Evolutionary conservation across 1,140 invertebrate species (phyloP), one percentile per base, ranked within the genome.

Genomic region (Whitmania pigra): DNA sequence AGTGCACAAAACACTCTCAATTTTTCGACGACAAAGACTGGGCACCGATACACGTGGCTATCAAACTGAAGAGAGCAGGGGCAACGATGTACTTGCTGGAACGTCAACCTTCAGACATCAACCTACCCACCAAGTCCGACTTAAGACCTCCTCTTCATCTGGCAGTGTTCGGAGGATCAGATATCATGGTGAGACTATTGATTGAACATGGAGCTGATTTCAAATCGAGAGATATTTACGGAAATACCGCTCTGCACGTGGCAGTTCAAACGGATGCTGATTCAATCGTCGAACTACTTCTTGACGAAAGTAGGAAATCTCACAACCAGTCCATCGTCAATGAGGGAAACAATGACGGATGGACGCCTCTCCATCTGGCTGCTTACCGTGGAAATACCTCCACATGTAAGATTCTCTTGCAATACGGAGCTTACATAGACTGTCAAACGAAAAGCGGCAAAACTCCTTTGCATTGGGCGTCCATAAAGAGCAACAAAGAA

Each of bases 121-220:
- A 71, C 54, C 29, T 60, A 22, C 36, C 40, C 17, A 71, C 54
- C 13, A 71, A 71, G 36, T 71, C 31, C 55, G 71, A 71, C 36
- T 27, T 22, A 53, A 20, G 71, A 71, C 90, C 88, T 74, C 90
- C 90, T 0, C 80, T 92, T 67, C 90, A 92, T 77, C 93, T 97
- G 17, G 94, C 94, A 54, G 90, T 93, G 36, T 97, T 97, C 85
- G 96, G 93, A 93, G 94, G 94, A 77, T 94, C 95, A 84, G 88
- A 88, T 53, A 94, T 94, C 77, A 92, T 97, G 90, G 93, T 94
- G 11, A 87, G 88, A 9, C 83, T 96, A 53, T 84, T 97, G 25
- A 83, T 95, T 67, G 90, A 93, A 77, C 89, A 90, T 77, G 90
- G 90, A 31, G 92, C 92, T 15, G 90, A 91, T 76, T 29, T 71